Evolutionary conservation across 2,888 invertebrate genomes (phyloP).

Genomic region (Carcina quercana): DNA sequence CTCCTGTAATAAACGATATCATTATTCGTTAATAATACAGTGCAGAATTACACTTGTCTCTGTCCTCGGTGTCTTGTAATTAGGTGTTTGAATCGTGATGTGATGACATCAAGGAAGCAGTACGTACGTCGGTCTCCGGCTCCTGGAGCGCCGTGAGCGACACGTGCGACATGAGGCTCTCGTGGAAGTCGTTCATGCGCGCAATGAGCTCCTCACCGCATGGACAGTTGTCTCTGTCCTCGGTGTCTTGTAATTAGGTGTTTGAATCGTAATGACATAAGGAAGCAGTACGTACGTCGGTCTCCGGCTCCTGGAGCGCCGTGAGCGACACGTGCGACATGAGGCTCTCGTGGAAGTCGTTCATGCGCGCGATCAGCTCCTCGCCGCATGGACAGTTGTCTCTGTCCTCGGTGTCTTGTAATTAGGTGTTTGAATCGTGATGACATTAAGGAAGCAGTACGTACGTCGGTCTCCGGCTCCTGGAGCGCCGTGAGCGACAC

Average conservation of each 20-base stretch:
- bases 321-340: slow-evolving; percentile 89
- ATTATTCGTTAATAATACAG: too few species aligned
- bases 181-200: slow-evolving; percentile 89
- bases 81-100: too few species aligned
- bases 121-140: slow-evolving; percentile 75
- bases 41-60: too few species aligned
- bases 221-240: slow-evolving; percentile 91
- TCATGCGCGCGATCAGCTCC: slow-evolving; percentile 87
- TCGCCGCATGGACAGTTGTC: slow-evolving; percentile 94
- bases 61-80: too few species aligned
- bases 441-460: slow-evolving; percentile 1
- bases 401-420: slow-evolving; percentile 82
- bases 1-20: too few species aligned
- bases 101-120: not conserved
- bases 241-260: slow-evolving; percentile 84
- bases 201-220: slow-evolving; percentile 90
- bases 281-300: slow-evolving; percentile 47
- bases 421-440: slow-evolving; percentile 88
- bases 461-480: slow-evolving; percentile 79
- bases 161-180: slow-evolving; percentile 85
- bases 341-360: slow-evolving; percentile 85
- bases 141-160: slow-evolving; percentile 88
- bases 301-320: slow-evolving; percentile 86
- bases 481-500: slow-evolving; percentile 88
- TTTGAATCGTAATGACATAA: slow-evolving; percentile 81